Evolutionary conservation across 2,888 invertebrate genomes (phyloP).

Genomic region (Mamestra brassicae): DNA sequence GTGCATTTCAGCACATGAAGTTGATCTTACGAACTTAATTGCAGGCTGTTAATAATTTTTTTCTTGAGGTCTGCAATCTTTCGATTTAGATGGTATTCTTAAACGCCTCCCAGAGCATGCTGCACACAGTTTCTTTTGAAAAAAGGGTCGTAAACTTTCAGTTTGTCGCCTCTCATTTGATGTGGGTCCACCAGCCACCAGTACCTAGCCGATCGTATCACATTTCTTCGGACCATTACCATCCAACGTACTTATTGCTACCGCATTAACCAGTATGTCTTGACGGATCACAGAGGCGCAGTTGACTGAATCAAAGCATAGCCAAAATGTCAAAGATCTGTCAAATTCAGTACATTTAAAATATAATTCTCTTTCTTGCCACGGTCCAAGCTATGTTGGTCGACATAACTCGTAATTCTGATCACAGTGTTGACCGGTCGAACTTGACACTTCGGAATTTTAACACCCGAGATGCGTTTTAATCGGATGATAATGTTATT

Average conservation of each 20-base stretch:
- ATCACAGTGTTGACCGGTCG: conserved; percentile 70
- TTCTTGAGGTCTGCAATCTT: not conserved
- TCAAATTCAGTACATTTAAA: not conserved
- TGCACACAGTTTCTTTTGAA: not conserved
- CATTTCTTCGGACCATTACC: conserved; percentile 12
- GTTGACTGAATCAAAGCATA: not conserved
- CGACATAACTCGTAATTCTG: conserved; percentile 50
- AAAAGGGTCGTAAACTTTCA: too few relatives aligned
- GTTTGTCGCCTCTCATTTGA: not conserved
- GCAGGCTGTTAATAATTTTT: not conserved
- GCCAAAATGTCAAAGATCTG: not conserved
- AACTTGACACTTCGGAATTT: conserved; percentile 79
- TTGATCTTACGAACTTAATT: not conserved
- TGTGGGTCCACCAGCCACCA: not conserved
- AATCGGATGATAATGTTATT: conserved; percentile 57
- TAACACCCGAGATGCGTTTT: conserved; percentile 73
- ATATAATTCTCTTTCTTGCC: not conserved
- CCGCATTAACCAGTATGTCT: conserved; percentile 3
- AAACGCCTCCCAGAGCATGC: fast-evolving
- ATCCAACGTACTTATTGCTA: conserved; percentile 12
- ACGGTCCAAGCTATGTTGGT: conserved; percentile 20
- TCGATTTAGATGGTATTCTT: not conserved
- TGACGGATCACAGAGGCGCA: not conserved
- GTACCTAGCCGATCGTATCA: conserved; percentile 12
- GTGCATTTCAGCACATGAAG: not conserved